Evolutionary conservation across 2,113 vertebrate species (phyloP).

Genomic region (Machaerirhynchus nigripectus): DNA sequence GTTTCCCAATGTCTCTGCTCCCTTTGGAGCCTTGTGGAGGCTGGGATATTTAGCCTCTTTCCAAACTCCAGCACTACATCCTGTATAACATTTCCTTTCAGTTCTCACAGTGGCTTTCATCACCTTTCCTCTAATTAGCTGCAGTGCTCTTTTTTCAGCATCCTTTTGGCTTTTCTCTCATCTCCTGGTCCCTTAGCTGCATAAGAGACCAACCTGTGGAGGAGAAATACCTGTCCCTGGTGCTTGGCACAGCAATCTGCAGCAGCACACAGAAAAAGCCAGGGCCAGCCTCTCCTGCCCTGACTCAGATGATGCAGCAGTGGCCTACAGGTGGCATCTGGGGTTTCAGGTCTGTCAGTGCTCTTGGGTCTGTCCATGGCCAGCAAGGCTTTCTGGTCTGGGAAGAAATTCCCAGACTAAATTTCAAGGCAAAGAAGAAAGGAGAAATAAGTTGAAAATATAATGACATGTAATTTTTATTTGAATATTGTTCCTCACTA

Average conservation of each 20-base stretch:
- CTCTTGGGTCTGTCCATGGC: neutral
- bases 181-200: neutral
- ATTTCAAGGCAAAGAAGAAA: neutral
- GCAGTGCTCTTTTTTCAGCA: neutral
- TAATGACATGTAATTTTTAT: neutral
- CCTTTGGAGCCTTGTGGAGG: neutral
- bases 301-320: rapidly evolving
- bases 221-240: neutral
- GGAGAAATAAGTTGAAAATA: neutral
- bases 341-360: neutral
- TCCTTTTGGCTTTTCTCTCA: neutral
- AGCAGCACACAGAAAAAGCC: neutral
- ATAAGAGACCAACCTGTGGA: rapidly evolving
- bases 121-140: neutral
- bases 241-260: neutral
- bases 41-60: neutral
- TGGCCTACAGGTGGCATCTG: neutral
- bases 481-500: neutral
- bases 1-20: neutral
- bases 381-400: neutral
- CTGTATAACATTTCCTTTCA: neutral
- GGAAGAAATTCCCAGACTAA: neutral
- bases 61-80: neutral
- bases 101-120: neutral
- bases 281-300: rapidly evolving